phyloP scores from a whole-genome alignment of 1,140 invertebrate species.

The Meloidogyne floridensis region DNA sequence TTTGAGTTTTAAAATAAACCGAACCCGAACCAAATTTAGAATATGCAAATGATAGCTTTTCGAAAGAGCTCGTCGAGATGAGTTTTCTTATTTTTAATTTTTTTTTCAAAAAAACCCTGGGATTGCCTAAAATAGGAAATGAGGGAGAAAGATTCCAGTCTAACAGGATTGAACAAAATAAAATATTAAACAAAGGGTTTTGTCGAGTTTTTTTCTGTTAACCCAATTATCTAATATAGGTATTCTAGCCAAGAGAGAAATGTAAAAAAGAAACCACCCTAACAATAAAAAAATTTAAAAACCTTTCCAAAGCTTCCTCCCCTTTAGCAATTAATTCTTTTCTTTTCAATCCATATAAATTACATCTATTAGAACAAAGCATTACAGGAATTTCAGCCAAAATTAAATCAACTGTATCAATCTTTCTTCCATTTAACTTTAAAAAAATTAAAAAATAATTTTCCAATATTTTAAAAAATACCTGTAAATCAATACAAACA shows the following conservation, averaged over 20 bases:
- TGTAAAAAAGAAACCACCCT: neutral
- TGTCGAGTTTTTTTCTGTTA: no score
- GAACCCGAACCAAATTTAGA: no score
- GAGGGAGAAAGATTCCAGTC: no score
- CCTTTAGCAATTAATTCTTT: slow-evolving; percentile 52
- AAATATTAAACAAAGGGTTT: no score
- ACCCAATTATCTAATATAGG: no score
- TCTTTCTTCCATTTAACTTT: slow-evolving; percentile 48
- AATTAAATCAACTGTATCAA: slow-evolving; percentile 52
- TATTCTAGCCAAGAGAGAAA: neutral
- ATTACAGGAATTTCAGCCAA: slow-evolving; percentile 62
- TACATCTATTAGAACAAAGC: slow-evolving; percentile 60
- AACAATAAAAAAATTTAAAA: neutral
- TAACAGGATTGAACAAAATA: no score
- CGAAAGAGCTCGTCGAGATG: no score
- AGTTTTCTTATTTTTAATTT: no score
- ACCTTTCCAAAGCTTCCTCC: slow-evolving; percentile 58
- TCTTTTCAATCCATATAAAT: slow-evolving; percentile 49
- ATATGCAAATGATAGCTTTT: no score
- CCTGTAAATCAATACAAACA: slow-evolving; percentile 46
- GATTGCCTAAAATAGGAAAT: no score
- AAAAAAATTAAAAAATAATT: neutral
- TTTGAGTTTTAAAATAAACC: no score
- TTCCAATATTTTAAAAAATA: slow-evolving; percentile 13
- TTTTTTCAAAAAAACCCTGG: no score